Percentiles rank a stretch among this genome's conserved stretches.
Conservation (phyloP, 1,140 invertebrate genomes). For the Trachymyrmex cornetzi region DNA sequence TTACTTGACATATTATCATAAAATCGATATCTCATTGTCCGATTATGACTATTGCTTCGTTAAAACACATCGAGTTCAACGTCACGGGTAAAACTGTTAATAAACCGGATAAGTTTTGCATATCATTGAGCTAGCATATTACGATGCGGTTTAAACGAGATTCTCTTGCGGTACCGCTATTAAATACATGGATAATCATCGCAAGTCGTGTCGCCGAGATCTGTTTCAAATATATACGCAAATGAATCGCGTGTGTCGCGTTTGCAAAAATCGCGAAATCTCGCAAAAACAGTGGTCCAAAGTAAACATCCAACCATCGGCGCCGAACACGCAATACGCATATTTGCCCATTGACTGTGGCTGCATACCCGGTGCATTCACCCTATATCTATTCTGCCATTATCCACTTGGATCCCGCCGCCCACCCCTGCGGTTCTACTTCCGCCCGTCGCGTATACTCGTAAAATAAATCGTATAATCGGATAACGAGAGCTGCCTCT, state of each 20-base stretch:
- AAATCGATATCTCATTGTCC: not conserved
- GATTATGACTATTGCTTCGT: not conserved
- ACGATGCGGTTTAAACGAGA: slow-evolving; percentile 3
- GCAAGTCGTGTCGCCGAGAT: not conserved
- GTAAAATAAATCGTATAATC: slow-evolving; percentile 80
- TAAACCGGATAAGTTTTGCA: not conserved
- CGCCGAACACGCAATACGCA: slow-evolving; percentile 13
- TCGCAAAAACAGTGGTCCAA: not conserved
- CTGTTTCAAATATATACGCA: not conserved
- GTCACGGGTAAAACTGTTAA: not conserved
- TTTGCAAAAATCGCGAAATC: not conserved
- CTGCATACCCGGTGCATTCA: slow-evolving; percentile 55
- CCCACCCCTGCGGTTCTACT: slow-evolving; percentile 51
- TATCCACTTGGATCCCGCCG: slow-evolving; percentile 75
- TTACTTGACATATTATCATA: not conserved
- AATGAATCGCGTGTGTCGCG: too few species aligned
- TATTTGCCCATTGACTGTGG: slow-evolving; percentile 9
- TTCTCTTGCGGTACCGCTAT: not conserved
- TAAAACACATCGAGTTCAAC: not conserved
- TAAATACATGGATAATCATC: not conserved
- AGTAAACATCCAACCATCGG: not conserved
- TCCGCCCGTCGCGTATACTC: slow-evolving; percentile 64
- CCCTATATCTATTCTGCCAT: slow-evolving; percentile 67
- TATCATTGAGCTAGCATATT: not conserved
- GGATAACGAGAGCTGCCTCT: slow-evolving; percentile 70